Evolutionary conservation across 2,888 invertebrate species (phyloP).

Genomic region (Arrhopalites spinosus): DNA sequence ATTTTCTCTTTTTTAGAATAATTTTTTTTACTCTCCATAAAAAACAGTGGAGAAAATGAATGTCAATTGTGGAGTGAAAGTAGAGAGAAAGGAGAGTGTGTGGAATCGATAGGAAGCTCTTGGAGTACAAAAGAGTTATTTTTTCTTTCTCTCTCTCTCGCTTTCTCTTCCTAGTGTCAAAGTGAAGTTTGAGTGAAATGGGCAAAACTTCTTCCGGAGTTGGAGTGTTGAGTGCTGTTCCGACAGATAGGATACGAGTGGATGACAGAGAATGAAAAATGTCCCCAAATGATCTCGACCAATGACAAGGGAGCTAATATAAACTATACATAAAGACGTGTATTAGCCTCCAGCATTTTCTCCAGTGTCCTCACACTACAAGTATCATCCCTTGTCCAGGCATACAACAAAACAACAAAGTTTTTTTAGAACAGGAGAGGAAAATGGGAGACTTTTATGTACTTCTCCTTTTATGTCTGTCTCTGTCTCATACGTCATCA

Average conservation of each 20-base stretch:
- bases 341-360: neutral
- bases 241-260: slow-evolving; percentile 37
- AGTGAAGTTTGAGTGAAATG: slow-evolving; percentile 21
- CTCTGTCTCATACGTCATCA: neutral
- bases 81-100: neutral
- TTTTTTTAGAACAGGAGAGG: too few species aligned
- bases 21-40: too few species aligned
- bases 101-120: slow-evolving; percentile 9
- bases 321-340: neutral
- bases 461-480: neutral
- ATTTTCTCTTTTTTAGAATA: too few species aligned
- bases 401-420: too few species aligned
- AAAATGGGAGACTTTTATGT: neutral
- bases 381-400: neutral
- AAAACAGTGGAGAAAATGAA: too few species aligned
- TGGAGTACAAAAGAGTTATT: too few species aligned
- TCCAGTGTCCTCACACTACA: neutral
- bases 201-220: slow-evolving; percentile 30
- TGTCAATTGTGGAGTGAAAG: neutral
- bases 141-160: neutral
- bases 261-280: slow-evolving; percentile 37
- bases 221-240: slow-evolving; percentile 33
- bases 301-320: too few species aligned
- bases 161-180: slow-evolving; percentile 28
- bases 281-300: slow-evolving; percentile 32